Evolutionary conservation across 2,797 vertebrate species (phyloP).

Genomic region (Pseudocheirus occidentalis): DNA sequence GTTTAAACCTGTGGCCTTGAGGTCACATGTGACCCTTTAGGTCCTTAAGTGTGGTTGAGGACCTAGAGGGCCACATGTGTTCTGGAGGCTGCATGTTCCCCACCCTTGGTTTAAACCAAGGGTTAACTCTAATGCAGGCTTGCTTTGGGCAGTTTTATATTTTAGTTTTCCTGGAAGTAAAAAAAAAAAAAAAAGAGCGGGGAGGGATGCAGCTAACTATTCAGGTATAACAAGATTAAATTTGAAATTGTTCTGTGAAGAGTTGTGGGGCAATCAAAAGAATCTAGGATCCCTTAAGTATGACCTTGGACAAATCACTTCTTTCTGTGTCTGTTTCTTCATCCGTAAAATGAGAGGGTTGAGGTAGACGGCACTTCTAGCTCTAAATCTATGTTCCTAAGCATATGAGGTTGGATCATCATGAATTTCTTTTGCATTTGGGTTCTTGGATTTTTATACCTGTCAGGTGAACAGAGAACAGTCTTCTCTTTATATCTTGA

Average conservation of each 20-base stretch:
- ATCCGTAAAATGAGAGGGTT: neutral
- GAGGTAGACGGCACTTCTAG: neutral
- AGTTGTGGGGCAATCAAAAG: neutral
- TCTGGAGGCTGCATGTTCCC: too few relatives aligned
- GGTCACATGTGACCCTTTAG: too few relatives aligned
- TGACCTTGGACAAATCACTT: neutral
- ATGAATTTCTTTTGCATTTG: conserved; percentile 26
- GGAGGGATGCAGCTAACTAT: too few relatives aligned
- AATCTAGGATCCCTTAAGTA: neutral
- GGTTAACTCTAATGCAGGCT: neutral
- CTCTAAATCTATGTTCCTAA: neutral
- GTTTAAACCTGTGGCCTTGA: neutral
- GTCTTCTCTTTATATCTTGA: conserved; percentile 14
- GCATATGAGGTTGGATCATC: neutral
- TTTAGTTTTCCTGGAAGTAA: neutral
- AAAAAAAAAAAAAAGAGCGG: neutral
- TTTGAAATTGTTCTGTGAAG: neutral
- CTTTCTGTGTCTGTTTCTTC: neutral
- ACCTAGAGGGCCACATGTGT: too few relatives aligned
- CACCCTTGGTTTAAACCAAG: neutral
- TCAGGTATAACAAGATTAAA: neutral
- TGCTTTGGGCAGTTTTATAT: neutral
- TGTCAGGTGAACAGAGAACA: neutral
- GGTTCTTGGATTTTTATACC: conserved; percentile 39
- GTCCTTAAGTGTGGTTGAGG: too few relatives aligned